A percentile compares a stretch with the other conserved stretches of the same genome.
These are phyloP conservation scores for Oryzias melastigma DNA, from an alignment of 2,113 vertebrate genomes.

Conservation along the genomic window DNA sequence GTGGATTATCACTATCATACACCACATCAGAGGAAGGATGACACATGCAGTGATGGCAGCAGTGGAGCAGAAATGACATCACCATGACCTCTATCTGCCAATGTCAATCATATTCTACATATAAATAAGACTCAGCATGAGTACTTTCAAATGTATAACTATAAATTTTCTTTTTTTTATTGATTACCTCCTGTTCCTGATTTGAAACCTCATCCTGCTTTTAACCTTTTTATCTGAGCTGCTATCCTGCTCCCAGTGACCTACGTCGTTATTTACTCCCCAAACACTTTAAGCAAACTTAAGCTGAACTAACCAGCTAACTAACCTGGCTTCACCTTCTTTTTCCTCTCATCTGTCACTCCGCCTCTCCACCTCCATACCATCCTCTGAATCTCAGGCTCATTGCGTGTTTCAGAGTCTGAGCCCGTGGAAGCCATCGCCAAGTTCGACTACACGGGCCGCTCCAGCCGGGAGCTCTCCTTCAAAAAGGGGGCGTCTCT, in stretches of 20 bases:
- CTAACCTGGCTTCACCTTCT: conserved; percentile 49
- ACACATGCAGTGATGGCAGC: no score
- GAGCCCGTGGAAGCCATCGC: conserved; percentile 93
- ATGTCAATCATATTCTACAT: no score
- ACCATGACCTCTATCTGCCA: no score
- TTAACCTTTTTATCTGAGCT: conserved; percentile 29
- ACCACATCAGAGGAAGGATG: no score
- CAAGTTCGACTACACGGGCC: conserved; percentile 91
- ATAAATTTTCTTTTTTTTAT: no score
- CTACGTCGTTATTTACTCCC: no score
- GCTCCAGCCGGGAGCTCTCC: conserved; percentile 89
- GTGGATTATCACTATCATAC: no score
- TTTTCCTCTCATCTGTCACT: conserved; percentile 11
- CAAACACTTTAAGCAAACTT: no score
- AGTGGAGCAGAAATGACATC: no score
- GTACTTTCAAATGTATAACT: no score
- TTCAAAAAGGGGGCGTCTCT: conserved; percentile 94
- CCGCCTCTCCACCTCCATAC: conserved; percentile 20
- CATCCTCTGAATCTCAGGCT: conserved; percentile 69
- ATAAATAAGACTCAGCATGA: no score
- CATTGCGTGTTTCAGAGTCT: conserved; percentile 84
- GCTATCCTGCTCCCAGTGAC: conserved; percentile 23
- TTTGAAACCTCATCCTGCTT: conserved; percentile 18
- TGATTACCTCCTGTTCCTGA: conserved; percentile 3
- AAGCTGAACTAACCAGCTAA: conserved; percentile 43